Evolutionary conservation across 2,113 vertebrate species (phyloP).

Genomic region (Marmota monax): DNA sequence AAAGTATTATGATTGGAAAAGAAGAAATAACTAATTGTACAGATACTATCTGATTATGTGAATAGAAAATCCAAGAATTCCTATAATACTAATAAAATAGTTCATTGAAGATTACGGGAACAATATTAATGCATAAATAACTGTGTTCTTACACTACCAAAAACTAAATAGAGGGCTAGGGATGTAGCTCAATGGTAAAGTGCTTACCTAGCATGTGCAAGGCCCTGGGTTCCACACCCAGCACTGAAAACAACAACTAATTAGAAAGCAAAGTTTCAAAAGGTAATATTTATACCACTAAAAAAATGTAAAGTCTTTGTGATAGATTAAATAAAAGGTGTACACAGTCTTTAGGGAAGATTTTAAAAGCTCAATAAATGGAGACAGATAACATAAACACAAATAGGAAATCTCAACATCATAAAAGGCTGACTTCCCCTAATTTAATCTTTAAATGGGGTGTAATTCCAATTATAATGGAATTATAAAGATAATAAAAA

Average conservation of each 20-base stretch:
- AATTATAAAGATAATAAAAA: neutral
- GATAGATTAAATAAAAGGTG: neutral
- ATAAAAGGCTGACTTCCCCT: neutral
- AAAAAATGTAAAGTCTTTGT: neutral
- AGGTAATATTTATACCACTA: neutral
- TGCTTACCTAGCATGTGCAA: too few relatives aligned
- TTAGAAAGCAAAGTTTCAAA: neutral
- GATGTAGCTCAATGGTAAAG: too few relatives aligned
- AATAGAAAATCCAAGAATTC: neutral
- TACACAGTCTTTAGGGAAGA: neutral
- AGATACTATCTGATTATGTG: neutral
- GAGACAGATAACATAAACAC: neutral
- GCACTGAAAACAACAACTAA: neutral
- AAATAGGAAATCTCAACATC: neutral
- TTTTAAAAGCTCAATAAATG: neutral
- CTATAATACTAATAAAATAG: neutral
- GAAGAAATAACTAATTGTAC: neutral
- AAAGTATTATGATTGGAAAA: neutral
- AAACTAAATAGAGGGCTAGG: neutral
- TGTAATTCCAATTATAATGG: neutral
- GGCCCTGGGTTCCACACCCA: too few relatives aligned
- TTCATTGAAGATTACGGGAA: neutral
- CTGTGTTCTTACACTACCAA: neutral
- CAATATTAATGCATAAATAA: neutral
- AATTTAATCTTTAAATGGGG: neutral